These are phyloP conservation scores for Oithona nana DNA, from an alignment of 2,888 invertebrate species.

Conservation along the genomic window DNA sequence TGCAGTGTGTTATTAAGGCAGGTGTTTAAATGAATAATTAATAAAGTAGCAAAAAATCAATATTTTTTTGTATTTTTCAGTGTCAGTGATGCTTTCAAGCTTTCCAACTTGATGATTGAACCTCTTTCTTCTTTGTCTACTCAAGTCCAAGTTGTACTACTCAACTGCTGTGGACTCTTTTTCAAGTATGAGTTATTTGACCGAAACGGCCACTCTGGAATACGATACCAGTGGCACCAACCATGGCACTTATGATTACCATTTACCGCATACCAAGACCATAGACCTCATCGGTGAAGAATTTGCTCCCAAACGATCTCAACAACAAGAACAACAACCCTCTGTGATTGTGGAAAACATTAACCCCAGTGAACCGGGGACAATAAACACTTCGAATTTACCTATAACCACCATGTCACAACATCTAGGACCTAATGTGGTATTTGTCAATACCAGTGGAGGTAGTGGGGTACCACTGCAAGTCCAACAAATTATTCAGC, in stretches of 20 bases:
- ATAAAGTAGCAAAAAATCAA: too few relatives aligned
- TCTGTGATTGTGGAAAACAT: not conserved
- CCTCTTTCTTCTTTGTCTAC: too few relatives aligned
- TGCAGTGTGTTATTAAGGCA: too few relatives aligned
- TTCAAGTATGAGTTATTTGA: constrained; percentile 4
- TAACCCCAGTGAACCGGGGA: not conserved
- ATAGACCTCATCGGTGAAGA: constrained; percentile 8
- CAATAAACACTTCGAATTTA: not conserved
- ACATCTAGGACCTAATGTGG: not conserved
- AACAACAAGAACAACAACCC: not conserved
- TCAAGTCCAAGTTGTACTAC: too few relatives aligned
- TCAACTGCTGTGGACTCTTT: too few relatives aligned
- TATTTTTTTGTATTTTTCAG: too few relatives aligned
- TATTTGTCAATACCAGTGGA: not conserved
- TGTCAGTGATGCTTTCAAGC: too few relatives aligned
- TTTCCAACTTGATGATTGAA: too few relatives aligned
- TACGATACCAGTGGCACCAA: not conserved
- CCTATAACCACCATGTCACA: not conserved
- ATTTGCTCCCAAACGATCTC: not conserved
- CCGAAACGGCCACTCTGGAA: not conserved
- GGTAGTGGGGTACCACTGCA: not conserved
- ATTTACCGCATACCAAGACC: constrained; percentile 2
- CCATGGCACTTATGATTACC: not conserved
- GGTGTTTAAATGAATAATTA: too few relatives aligned
- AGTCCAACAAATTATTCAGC: not conserved